Conservation (phyloP, 2,113 vertebrate genomes). For the Anhinga rufa region DNA sequence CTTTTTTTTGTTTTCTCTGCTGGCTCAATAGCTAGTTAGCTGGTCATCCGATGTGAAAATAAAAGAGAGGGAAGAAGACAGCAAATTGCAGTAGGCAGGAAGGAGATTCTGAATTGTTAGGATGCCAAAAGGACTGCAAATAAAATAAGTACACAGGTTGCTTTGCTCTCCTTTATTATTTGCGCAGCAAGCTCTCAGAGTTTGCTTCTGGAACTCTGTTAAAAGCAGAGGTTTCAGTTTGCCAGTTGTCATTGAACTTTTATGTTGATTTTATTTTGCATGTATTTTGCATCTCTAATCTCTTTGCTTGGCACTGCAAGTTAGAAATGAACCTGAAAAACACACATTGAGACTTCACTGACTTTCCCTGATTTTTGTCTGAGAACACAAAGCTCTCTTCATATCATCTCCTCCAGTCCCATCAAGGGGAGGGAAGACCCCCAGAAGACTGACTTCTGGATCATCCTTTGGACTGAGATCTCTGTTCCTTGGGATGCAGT, state of each 20-base stretch:
- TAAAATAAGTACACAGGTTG: neutral
- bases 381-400: neutral
- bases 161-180: neutral
- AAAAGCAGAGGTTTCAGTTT: neutral
- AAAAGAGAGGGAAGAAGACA: neutral
- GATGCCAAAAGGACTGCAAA: neutral
- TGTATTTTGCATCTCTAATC: neutral
- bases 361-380: neutral
- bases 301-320: neutral
- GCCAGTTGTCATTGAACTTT: neutral
- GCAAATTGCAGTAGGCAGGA: neutral
- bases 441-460: neutral
- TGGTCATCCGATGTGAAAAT: neutral
- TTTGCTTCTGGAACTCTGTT: neutral
- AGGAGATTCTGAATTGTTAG: neutral
- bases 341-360: neutral
- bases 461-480: neutral
- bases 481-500: neutral
- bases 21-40: slow-evolving; percentile 23
- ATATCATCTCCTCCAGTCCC: neutral
- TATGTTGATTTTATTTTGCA: slow-evolving; percentile 19
- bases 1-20: neutral
- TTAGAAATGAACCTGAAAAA: slow-evolving; percentile 20
- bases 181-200: neutral
- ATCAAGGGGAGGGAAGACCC: neutral